Evolutionary conservation across 2,797 vertebrate species (phyloP).

Genomic region (Lepidocolaptes lacrymiger): DNA sequence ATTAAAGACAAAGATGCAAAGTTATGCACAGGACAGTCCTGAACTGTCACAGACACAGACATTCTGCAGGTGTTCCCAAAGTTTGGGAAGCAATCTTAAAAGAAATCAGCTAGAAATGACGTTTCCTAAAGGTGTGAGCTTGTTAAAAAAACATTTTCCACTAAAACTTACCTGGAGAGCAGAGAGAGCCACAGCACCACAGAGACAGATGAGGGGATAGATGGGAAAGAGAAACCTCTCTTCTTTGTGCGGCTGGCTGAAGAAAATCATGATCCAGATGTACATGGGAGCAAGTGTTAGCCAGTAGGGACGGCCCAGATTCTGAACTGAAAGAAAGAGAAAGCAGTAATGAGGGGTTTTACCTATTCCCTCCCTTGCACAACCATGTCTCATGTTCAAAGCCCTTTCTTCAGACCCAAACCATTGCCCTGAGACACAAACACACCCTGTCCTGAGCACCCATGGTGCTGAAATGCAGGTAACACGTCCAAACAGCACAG

Average conservation of each 20-base stretch:
- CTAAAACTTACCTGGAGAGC: slow-evolving; percentile 87
- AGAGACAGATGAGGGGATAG: slow-evolving; percentile 96
- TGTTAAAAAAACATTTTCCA: neutral
- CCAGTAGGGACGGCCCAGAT: slow-evolving; percentile 97
- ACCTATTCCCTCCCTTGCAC: neutral
- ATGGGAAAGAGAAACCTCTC: slow-evolving; percentile 97
- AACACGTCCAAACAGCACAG: neutral
- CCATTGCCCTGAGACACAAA: neutral
- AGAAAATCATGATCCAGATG: slow-evolving; percentile 97
- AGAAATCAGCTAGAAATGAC: neutral
- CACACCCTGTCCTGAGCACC: neutral
- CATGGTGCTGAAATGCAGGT: neutral
- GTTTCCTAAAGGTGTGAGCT: neutral
- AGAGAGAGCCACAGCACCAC: slow-evolving; percentile 91
- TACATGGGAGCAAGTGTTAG: slow-evolving; percentile 97
- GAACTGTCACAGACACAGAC: neutral
- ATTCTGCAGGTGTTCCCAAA: neutral
- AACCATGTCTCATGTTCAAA: neutral
- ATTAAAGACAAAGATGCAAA: neutral
- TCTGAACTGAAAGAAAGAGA: slow-evolving; percentile 89
- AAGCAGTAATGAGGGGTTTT: neutral
- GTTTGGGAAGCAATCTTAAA: neutral
- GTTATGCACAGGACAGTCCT: neutral
- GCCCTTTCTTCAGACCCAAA: neutral
- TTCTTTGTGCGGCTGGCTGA: slow-evolving; percentile 94